Base-by-base conservation (phyloP, 2,113 vertebrate genomes). In the Poeciliopsis occidentalis region DNA sequence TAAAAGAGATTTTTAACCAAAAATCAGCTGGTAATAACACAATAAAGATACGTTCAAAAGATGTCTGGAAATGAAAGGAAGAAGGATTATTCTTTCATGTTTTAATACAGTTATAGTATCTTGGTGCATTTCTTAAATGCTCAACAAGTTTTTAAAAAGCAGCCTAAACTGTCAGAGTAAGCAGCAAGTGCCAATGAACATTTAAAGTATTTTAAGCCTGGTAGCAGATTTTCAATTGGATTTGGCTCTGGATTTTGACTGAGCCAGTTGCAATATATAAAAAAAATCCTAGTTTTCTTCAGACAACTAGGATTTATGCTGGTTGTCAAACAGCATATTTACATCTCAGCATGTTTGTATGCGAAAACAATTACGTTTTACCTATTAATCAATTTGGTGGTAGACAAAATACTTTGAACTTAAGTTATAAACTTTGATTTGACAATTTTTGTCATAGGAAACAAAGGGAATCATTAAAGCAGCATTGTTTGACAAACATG, bases 1-100 rank as follows among this genome's bases (percentile, higher is more conserved):
- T 69, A n/a, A 73, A 68, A 34, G 57, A 30, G 0, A 81, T 22
- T 39, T 67, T 2, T 54, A 32, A 73, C 41, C 7, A 70, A 32
- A 73, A 80, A 54, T 65, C 65, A 39, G 44, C 19, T 19, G 44
- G 44, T 47, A 19, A 19, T 47, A 47, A 19, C 17, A 47, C 44
- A 17, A 1, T 47, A 47, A 47, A 2, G 17, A 47, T 19, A 47
- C 1, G 4, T 7, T 1, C 19, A 47, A 47, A 47, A 19, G 17
- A 47, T 17, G 17, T 47, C 17, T 19, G 17, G 4, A 17, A 47
- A 47, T 47, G 17, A 57, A 44, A 67, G 27, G 27, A 39, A 22
- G 37, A n/a, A 15, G 12, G 1, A 12, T 4, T 26, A 1, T 30
- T n/a, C 0, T 39, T 30, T 30, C 31, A 70, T 32, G 37, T 30